These are phyloP conservation scores for Ochotona princeps DNA, from an alignment of 2,113 vertebrate species.

Conservation along the genomic window DNA sequence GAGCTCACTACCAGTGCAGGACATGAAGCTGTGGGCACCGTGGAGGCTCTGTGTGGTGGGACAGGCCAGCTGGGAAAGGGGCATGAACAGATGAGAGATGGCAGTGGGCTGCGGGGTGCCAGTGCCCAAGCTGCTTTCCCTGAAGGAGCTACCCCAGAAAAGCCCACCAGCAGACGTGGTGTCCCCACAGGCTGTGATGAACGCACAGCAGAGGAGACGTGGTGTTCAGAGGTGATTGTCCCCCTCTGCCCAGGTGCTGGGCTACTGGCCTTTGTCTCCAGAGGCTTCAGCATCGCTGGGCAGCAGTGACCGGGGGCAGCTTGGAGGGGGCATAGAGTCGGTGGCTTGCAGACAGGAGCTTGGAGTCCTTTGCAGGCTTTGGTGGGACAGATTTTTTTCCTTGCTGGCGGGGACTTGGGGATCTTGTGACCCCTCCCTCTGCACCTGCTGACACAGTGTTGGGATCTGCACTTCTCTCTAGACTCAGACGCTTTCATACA, in stretches of 20 bases:
- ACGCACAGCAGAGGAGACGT: neutral
- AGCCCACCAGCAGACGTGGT: neutral
- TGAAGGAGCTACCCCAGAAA: rapidly evolving
- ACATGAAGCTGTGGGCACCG: too few species aligned
- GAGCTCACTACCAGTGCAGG: too few species aligned
- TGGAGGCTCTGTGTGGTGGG: neutral
- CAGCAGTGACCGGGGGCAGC: too few species aligned
- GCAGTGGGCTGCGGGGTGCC: neutral
- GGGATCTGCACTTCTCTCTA: constrained; percentile 8
- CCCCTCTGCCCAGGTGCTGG: constrained; percentile 46
- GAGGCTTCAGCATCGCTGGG: neutral
- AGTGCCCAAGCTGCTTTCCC: neutral
- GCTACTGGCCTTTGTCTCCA: constrained; percentile 50
- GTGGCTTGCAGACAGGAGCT: neutral
- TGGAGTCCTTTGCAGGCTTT: neutral
- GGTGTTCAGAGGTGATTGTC: too few species aligned
- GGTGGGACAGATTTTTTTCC: neutral
- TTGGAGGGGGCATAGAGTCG: too few species aligned
- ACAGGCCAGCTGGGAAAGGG: rapidly evolving
- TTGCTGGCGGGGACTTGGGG: neutral
- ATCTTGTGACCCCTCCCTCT: neutral
- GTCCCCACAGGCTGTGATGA: rapidly evolving
- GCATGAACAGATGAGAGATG: neutral
- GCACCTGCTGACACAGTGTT: neutral
- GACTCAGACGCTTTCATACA: constrained; percentile 41